These are phyloP conservation scores for Talpa occidentalis DNA, from an alignment of 2,113 vertebrate species.

Conservation along the genomic window DNA sequence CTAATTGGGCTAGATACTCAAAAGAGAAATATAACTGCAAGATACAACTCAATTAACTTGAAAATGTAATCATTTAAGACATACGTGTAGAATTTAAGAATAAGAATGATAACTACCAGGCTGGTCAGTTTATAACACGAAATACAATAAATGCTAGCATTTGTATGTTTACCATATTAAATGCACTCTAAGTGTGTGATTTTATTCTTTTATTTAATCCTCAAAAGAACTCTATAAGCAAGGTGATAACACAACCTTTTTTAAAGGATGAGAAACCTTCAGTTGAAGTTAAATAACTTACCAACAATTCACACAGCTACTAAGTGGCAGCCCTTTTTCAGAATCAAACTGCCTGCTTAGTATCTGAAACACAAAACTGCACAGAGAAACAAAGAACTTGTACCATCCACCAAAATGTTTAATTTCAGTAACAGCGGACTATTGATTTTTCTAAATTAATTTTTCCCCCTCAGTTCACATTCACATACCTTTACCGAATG, in stretches of 20 bases:
- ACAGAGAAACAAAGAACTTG: background rate
- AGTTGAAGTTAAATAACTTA: conserved; percentile 15
- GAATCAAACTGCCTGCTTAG: conserved; percentile 38
- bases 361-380: background rate
- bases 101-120: background rate
- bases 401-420: background rate
- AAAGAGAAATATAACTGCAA: background rate
- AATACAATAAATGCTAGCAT: conserved; percentile 38
- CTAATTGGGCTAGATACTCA: background rate
- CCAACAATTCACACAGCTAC: background rate
- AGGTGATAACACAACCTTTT: background rate
- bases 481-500: background rate
- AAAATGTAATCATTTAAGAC: conserved; percentile 48
- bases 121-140: background rate
- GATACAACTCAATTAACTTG: conserved; percentile 15
- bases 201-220: conserved; percentile 44
- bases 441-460: background rate
- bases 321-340: conserved; percentile 24
- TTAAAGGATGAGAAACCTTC: background rate
- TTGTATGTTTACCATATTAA: background rate
- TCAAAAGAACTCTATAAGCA: background rate
- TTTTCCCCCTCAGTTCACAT: conserved; percentile 9
- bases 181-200: conserved; percentile 3
- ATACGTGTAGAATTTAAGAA: conserved; percentile 38
- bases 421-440: background rate